phyloP scores from a whole-genome alignment of 1,140 invertebrate species.

The Chlorops oryzae region DNA sequence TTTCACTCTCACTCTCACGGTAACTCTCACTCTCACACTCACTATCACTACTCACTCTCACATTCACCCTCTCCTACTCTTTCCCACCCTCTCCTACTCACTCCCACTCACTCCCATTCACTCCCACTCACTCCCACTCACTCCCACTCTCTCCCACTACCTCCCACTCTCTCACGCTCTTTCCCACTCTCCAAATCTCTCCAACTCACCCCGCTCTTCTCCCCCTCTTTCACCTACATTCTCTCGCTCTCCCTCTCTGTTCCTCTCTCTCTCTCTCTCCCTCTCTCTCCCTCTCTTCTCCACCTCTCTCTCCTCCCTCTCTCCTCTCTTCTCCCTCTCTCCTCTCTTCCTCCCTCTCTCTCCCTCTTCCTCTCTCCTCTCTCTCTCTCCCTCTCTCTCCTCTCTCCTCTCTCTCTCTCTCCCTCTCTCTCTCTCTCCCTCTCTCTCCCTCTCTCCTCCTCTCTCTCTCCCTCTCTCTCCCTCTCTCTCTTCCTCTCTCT shows the following conservation, averaged over 20 bases:
- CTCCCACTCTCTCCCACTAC: too few relatives aligned
- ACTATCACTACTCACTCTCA: too few relatives aligned
- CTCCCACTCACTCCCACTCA: too few relatives aligned
- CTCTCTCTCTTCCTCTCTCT: not conserved
- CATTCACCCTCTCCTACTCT: too few relatives aligned
- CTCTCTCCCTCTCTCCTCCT: not conserved
- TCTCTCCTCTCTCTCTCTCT: not conserved
- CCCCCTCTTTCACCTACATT: not conserved
- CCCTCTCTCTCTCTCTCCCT: not conserved
- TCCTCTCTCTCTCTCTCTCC: not conserved
- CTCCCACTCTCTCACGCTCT: too few relatives aligned
- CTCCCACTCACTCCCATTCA: too few relatives aligned
- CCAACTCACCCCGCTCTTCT: not conserved
- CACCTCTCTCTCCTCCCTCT: not conserved
- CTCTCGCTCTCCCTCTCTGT: not conserved
- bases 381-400: not conserved
- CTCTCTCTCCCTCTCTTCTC: not conserved
- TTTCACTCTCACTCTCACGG: too few relatives aligned
- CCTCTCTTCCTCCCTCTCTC: not conserved
- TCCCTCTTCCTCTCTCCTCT: not conserved
- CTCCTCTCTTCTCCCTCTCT: not conserved
- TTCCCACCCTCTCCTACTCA: too few relatives aligned
- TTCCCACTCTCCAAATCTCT: too few relatives aligned
- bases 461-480: too few relatives aligned
- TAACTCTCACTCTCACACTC: too few relatives aligned